phyloP scores from a whole-genome alignment of 2,797 vertebrate species.

The Sebastes diploproa region DNA sequence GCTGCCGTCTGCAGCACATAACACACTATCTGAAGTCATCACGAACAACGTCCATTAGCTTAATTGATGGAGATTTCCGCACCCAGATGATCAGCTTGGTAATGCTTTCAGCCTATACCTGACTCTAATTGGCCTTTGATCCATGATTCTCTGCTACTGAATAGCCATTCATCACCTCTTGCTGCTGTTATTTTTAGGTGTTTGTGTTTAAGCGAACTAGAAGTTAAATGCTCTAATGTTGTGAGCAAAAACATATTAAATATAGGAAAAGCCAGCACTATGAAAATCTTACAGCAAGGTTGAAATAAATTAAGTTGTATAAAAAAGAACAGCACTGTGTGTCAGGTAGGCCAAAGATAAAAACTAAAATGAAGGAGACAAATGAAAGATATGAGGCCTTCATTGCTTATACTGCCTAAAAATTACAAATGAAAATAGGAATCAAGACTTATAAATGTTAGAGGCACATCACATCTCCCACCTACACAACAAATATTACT shows the following conservation, averaged over 20 bases:
- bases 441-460: conserved; percentile 23
- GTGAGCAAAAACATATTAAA: not conserved
- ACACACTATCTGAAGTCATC: conserved; percentile 29
- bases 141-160: conserved; percentile 13
- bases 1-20: conserved; percentile 11
- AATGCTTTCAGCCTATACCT: conserved; percentile 42
- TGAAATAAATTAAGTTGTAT: not conserved
- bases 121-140: conserved; percentile 55
- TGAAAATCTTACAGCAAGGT: not conserved
- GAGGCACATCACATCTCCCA: conserved; percentile 43
- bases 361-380: not conserved
- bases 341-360: not conserved
- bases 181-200: not conserved
- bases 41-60: conserved; percentile 30
- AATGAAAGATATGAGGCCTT: not conserved
- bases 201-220: not conserved
- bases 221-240: conserved; percentile 5
- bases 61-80: conserved; percentile 53
- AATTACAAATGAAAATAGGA: conserved; percentile 39
- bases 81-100: conserved; percentile 40
- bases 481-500: conserved; percentile 41
- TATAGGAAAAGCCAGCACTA: not conserved
- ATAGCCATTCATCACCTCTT: conserved; percentile 29
- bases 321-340: not conserved
- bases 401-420: conserved; percentile 1